A percentile compares a stretch with the other conserved stretches of the same genome.
Evolutionary conservation across 2,888 invertebrate genomes (phyloP).

Genomic region (Euplagia quadripunctaria): DNA sequence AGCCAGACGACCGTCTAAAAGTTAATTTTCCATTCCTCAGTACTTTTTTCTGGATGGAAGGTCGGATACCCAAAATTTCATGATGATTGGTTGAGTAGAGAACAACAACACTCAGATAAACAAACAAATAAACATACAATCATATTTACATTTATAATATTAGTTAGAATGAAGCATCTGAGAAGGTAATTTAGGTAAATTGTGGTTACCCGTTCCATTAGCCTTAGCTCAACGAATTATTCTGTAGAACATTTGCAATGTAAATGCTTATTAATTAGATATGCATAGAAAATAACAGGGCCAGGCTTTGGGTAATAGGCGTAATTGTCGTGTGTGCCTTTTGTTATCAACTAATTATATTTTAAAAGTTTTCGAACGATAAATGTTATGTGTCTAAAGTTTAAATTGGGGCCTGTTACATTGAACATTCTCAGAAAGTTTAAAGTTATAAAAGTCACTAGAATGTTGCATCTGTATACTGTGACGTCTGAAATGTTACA

Average conservation of each 20-base stretch:
- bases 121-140: neutral
- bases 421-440: neutral
- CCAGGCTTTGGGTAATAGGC: slow-evolving; percentile 41
- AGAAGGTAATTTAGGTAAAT: slow-evolving; percentile 7
- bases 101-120: neutral
- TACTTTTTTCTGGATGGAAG: too few species aligned
- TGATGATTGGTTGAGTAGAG: neutral
- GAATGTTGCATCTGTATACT: neutral
- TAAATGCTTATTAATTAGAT: slow-evolving; percentile 76
- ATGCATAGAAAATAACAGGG: slow-evolving; percentile 76
- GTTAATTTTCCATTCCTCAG: too few species aligned
- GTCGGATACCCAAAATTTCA: neutral
- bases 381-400: neutral
- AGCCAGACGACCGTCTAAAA: neutral
- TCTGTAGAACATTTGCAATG: slow-evolving; percentile 72
- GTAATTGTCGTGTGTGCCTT: slow-evolving; percentile 58
- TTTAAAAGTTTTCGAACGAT: slow-evolving; percentile 21
- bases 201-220: slow-evolving; percentile 49
- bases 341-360: slow-evolving; percentile 34
- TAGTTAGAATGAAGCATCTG: neutral
- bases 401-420: neutral
- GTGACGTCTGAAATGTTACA: neutral
- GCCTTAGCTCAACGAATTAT: slow-evolving; percentile 41
- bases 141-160: neutral
- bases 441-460: neutral